Percentiles rank a stretch among this genome's conserved stretches.
phyloP scores from a whole-genome alignment of 2,797 vertebrate species.

The Australoheros facetus region DNA sequence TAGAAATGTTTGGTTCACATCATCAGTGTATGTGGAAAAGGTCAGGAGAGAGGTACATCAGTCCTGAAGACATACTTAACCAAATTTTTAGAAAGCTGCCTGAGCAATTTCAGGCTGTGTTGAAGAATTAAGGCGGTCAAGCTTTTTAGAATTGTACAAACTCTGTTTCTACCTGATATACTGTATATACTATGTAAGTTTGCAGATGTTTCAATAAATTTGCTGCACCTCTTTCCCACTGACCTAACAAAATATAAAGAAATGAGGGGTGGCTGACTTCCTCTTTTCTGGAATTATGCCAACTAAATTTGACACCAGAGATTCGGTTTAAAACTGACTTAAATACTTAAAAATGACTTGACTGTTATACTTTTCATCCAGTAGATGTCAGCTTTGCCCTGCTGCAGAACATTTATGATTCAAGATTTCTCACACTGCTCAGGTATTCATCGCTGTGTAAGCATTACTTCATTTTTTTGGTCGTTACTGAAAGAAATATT shows the following conservation, averaged over 20 bases:
- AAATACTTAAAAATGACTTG: not conserved
- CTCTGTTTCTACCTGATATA: not conserved
- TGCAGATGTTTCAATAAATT: not conserved
- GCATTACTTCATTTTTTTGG: not conserved
- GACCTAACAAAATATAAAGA: too few relatives aligned
- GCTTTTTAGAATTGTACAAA: not conserved
- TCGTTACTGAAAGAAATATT: not conserved
- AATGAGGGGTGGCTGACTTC: not conserved
- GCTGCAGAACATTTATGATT: not conserved
- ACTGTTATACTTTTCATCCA: constrained; percentile 34
- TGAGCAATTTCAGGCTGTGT: not conserved
- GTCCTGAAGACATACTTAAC: not conserved
- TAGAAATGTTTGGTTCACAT: not conserved
- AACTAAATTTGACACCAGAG: not conserved
- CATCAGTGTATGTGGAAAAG: not conserved
- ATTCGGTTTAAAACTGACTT: not conserved
- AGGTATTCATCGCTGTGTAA: not conserved
- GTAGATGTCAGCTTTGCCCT: constrained; percentile 58
- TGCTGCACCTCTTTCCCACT: not conserved
- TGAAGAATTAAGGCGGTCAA: not conserved
- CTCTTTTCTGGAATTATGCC: not conserved
- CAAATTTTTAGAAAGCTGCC: not conserved
- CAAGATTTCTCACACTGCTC: too few relatives aligned
- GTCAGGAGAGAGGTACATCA: not conserved
- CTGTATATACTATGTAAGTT: not conserved